Conservation (phyloP, 1,140 invertebrate species). For the Brachystomella parvula region DNA sequence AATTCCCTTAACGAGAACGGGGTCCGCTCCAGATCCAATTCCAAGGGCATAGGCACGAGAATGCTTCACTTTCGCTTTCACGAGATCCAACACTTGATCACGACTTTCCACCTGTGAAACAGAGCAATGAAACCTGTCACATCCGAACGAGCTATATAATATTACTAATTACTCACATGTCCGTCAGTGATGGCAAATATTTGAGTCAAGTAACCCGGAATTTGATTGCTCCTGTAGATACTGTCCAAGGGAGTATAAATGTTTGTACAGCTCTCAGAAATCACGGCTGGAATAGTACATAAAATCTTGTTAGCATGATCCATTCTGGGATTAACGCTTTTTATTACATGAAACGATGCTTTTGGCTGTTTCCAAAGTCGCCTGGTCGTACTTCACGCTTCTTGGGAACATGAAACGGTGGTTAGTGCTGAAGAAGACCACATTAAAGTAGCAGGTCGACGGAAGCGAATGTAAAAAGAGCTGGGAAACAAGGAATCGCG, state of each 20-base stretch:
- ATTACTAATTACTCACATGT: slow-evolving; percentile 28
- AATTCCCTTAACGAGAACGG: too few species aligned
- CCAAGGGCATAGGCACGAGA: slow-evolving; percentile 42
- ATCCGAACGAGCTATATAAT: too few species aligned
- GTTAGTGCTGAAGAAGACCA: slow-evolving; percentile 30
- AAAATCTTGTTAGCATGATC: slow-evolving; percentile 19
- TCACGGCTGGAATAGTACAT: slow-evolving; percentile 6
- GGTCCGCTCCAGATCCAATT: slow-evolving; percentile 40
- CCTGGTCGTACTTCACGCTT: slow-evolving; percentile 27
- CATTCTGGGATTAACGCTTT: background rate
- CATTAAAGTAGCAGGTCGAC: slow-evolving; percentile 28
- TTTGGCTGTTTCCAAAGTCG: slow-evolving; percentile 19
- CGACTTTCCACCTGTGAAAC: background rate
- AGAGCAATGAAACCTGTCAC: too few species aligned
- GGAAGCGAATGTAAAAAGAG: slow-evolving; percentile 36
- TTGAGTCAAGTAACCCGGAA: slow-evolving; percentile 39
- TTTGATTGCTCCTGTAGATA: slow-evolving; percentile 38
- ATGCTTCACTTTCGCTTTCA: slow-evolving; percentile 38
- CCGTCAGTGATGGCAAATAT: slow-evolving; percentile 45
- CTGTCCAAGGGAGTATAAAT: slow-evolving; percentile 40
- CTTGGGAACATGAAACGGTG: slow-evolving; percentile 21
- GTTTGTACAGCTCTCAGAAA: slow-evolving; percentile 43
- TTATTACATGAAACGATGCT: slow-evolving; percentile 12
- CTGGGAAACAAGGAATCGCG: slow-evolving; percentile 19
- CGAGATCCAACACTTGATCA: background rate